Base-by-base conservation (phyloP, 2,888 invertebrate genomes). In the Hedya salicella region DNA sequence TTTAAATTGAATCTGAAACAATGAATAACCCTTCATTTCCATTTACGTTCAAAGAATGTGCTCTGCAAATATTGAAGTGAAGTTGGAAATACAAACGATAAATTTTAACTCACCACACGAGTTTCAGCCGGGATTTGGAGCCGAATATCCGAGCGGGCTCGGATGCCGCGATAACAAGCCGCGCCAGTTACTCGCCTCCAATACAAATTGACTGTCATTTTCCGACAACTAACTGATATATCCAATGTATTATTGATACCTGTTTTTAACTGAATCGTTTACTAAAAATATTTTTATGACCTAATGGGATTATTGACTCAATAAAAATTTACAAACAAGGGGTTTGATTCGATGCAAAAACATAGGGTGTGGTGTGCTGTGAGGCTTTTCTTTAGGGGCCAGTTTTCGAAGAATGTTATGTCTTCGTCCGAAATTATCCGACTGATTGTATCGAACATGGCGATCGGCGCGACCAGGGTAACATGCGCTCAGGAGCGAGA, bases 381-480 rank as follows among this genome's bases (percentile, higher is more conserved):
- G n/a, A n/a, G n/a, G n/a, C n/a, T n/a, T n/a, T n/a, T n/a, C n/a
- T n/a, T n/a, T n/a, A 25, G 25, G 25, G 25, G 4, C 4, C 25
- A 25, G 6, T 25, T n/a, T 44, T 30, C 8, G 9, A 8, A 6
- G 30, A 32, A 4, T 13, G 16, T 46, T 46, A 13, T 11, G 46
- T 16, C 13, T 46, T 11, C 1, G 57, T n/a, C 78, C 76, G 77
- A 72, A 76, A 74, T 71, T 75, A 80, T 81, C 78, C 73, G 76
- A 79, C 78, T 78, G 85, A 87, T 86, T 82, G 84, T 86, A 89
- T 90, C 87, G 80, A 81, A 79, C 77, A 77, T 76, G 80, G 75
- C 82, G 81, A 87, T 87, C 84, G 81, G 74, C 74, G 73, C 77
- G 78, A 89, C 89, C 83, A 90, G 87, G 88, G 82, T 72, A 80